These are phyloP conservation scores for Accipiter cooperii DNA, from an alignment of 2,113 vertebrate species.

Conservation along the genomic window DNA sequence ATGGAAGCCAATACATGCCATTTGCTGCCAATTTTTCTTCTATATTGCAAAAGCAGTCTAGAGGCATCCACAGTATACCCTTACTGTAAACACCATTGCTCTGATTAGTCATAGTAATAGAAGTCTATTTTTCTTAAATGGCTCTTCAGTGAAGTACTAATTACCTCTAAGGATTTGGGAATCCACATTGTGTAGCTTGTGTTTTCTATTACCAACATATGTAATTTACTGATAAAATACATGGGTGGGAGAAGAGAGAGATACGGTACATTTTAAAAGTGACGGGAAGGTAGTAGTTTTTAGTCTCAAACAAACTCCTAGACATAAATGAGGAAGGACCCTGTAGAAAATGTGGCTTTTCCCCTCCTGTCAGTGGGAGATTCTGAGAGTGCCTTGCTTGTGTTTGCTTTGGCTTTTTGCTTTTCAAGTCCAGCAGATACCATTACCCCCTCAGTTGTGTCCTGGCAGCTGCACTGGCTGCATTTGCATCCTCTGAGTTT, in stretches of 20 bases:
- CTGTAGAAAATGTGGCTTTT: neutral
- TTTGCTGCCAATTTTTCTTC: slow-evolving; percentile 16
- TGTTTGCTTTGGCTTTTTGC: neutral
- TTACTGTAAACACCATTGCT: neutral
- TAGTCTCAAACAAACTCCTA: neutral
- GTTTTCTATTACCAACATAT: neutral
- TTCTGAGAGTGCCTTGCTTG: neutral
- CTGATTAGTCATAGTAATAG: neutral
- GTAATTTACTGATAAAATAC: neutral
- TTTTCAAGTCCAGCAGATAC: neutral
- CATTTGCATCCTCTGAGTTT: neutral
- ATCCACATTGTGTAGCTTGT: neutral
- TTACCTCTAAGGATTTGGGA: neutral
- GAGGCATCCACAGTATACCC: neutral
- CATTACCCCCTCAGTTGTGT: neutral
- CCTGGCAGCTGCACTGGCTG: neutral
- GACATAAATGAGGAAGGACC: neutral
- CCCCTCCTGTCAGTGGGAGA: neutral
- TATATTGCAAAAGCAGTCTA: neutral
- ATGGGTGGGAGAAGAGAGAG: neutral
- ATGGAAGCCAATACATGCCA: neutral
- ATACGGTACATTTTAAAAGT: neutral
- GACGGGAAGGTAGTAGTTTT: neutral
- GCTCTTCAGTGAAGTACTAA: neutral
- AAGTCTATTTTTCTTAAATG: neutral